Evolutionary conservation across 2,888 invertebrate species (phyloP), one percentile per base, ranked within the genome.

Genomic region (Pristionchus exspectatus): DNA sequence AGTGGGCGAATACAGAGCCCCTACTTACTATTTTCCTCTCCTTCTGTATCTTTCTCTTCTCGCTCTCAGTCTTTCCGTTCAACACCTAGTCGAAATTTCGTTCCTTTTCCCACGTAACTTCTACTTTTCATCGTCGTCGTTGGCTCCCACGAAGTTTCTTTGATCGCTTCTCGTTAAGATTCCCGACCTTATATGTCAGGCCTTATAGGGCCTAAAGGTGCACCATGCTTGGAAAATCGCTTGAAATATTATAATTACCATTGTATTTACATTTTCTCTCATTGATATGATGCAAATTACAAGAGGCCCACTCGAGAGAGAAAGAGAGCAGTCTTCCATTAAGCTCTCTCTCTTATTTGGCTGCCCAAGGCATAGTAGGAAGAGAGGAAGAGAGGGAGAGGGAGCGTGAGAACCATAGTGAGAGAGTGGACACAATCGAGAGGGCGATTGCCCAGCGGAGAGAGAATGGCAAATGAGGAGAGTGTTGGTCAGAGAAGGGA

Each of bases 311-410:
- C 74, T 77, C 4, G 24, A 77, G 24, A 30, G 74, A 33, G 56
- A 56, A 16, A 44, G 44, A 54, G 81, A 81, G 81, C 54, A 81
- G 81, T 81, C 81, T 18, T 81, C 81, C 81, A 81, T 81, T 81
- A 81, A 50, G 27, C 50, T 81, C 81, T 81, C 50, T 81, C 72
- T 50, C 81, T 50, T 81, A 50, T 81, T 81, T 81, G 81, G 81
- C 54, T 81, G 81, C 81, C 81, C 81, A 12, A 14, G 81, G 33
- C 81, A 54, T 81, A 81, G 50, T 50, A 54, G 50, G 72, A 30
- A 54, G 81, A 77, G 77, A 9, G 44, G 16, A 7, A 77, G 77
- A 27, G 84, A 30, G 59, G 30, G 59, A 44, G 87, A 0, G n/a
- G 4, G 44, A 87, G 87, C 66, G 69, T 14, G 69, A 56, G 86